Percentiles rank a stretch among this genome's conserved stretches.
Conservation (phyloP, 2,113 vertebrate genomes). For the Alligator mississippiensis region DNA sequence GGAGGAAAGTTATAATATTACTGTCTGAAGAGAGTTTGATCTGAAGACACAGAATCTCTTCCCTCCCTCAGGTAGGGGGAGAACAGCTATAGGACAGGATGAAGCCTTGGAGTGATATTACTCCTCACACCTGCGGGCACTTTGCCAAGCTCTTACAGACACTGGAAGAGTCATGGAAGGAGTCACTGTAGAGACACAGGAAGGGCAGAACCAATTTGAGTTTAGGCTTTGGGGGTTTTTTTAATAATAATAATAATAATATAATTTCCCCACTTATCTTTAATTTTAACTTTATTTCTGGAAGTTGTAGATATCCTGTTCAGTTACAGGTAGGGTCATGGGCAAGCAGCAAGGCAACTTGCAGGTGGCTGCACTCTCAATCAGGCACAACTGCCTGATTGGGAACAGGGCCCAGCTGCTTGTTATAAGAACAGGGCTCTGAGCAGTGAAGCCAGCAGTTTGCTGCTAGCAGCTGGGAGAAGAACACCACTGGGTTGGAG, state of each 20-base stretch:
- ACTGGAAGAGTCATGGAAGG: not conserved
- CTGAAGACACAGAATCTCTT: not conserved
- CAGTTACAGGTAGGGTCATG: not conserved
- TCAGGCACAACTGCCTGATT: too few relatives aligned
- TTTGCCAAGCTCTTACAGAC: not conserved
- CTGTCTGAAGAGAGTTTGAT: not conserved
- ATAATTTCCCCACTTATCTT: not conserved
- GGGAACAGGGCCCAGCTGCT: too few relatives aligned
- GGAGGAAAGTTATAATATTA: not conserved
- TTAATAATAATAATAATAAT: too few relatives aligned
- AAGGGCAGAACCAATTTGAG: not conserved
- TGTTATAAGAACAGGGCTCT: too few relatives aligned
- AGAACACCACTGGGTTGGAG: too few relatives aligned
- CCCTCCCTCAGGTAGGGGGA: not conserved
- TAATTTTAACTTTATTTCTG: not conserved
- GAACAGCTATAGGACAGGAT: too few relatives aligned
- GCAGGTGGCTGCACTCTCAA: too few relatives aligned
- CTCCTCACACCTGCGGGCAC: not conserved
- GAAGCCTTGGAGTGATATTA: not conserved
- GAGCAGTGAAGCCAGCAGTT: too few relatives aligned
- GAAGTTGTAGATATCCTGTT: not conserved
- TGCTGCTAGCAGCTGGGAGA: too few relatives aligned
- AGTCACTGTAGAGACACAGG: not conserved
- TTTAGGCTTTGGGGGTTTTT: not conserved
- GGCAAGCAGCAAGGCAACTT: too few relatives aligned